Conservation (phyloP, 2,113 vertebrate species). For the Pyrgilauda ruficollis region DNA sequence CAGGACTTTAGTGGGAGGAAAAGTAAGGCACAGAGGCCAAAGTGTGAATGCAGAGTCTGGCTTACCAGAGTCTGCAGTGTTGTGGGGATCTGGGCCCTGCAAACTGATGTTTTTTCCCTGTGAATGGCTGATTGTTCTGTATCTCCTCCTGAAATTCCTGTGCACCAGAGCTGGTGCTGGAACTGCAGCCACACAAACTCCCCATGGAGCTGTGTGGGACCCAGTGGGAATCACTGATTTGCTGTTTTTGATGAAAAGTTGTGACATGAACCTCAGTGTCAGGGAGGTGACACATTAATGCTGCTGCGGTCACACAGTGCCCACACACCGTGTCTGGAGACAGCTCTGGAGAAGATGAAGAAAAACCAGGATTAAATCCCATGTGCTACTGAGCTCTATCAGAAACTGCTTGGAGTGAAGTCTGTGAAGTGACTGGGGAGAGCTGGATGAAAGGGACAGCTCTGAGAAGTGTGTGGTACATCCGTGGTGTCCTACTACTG, state of each 20-base stretch:
- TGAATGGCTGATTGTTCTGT: too few relatives aligned
- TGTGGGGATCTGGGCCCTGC: too few relatives aligned
- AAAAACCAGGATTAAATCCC: background rate
- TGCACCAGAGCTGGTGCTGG: background rate
- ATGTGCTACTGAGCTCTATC: accelerated
- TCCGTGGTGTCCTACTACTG: accelerated
- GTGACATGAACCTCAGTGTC: background rate
- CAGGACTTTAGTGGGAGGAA: background rate
- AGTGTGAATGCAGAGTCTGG: background rate
- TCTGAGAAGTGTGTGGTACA: accelerated
- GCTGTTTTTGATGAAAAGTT: background rate
- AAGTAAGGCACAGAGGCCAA: background rate
- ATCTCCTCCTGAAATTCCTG: background rate
- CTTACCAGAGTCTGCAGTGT: too few relatives aligned
- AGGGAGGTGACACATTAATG: background rate
- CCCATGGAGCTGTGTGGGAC: background rate
- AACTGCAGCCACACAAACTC: background rate
- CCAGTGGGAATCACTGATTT: accelerated
- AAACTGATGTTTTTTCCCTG: too few relatives aligned
- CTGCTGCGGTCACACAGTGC: background rate
- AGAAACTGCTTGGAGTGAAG: too few relatives aligned
- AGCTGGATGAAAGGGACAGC: background rate
- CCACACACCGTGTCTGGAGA: background rate
- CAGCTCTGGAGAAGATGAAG: background rate
- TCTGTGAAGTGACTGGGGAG: accelerated